Conservation (phyloP, 1,140 invertebrate genomes). For the Calephelis nemesis region DNA sequence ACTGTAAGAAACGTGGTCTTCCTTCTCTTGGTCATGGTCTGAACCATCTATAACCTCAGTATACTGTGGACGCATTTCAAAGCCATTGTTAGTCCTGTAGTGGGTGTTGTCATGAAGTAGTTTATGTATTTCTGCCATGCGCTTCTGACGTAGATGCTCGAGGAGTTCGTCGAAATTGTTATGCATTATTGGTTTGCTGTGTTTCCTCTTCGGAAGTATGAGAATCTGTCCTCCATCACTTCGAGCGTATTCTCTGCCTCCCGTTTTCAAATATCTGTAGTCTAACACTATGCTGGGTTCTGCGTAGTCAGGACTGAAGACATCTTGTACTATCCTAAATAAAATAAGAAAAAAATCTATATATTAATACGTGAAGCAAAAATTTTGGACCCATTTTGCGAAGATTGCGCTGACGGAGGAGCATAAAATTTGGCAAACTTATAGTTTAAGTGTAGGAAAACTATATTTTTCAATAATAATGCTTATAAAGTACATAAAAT, state of each 20-base stretch:
- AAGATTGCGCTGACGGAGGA: no score
- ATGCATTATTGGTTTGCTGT: slow-evolving; percentile 21
- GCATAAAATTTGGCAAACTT: no score
- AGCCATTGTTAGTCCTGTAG: slow-evolving; percentile 9
- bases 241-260: slow-evolving; percentile 54
- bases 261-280: slow-evolving; percentile 59
- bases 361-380: no score
- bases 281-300: slow-evolving; percentile 56
- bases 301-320: slow-evolving; percentile 55
- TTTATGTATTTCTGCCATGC: slow-evolving; percentile 35
- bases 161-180: slow-evolving; percentile 50
- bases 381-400: no score
- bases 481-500: no score
- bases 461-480: no score
- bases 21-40: not conserved
- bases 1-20: not conserved
- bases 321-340: slow-evolving; percentile 51
- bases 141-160: slow-evolving; percentile 48
- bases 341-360: not conserved
- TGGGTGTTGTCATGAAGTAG: slow-evolving; percentile 9
- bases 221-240: slow-evolving; percentile 56
- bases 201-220: slow-evolving; percentile 47
- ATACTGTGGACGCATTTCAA: slow-evolving; percentile 2
- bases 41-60: slow-evolving; percentile 8
- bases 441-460: no score